These are phyloP conservation scores for Ceyx erithaca DNA, from an alignment of 2,797 vertebrate species.

Conservation along the genomic window DNA sequence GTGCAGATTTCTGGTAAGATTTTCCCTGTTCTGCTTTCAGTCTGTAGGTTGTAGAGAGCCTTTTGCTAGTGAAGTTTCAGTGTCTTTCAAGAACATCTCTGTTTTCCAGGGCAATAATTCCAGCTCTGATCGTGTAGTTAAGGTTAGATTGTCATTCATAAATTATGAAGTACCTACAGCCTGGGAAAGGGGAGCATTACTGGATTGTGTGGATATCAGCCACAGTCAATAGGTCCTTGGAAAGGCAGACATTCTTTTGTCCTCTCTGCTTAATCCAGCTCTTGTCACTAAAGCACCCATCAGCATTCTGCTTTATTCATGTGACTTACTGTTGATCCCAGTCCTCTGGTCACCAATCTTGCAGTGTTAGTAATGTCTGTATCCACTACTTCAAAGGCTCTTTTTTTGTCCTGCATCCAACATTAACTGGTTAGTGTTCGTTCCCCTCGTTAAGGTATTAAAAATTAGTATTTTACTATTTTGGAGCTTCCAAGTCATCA, in stretches of 20 bases:
- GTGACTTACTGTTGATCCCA: not conserved
- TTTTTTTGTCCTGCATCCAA: not conserved
- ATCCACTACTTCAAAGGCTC: slow-evolving; percentile 31
- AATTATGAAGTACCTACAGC: not conserved
- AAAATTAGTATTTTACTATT: not conserved
- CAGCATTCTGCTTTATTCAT: slow-evolving; percentile 32
- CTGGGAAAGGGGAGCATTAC: accelerated
- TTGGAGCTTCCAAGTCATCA: not conserved
- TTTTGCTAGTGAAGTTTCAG: not conserved
- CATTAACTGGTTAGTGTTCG: not conserved
- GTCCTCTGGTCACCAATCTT: slow-evolving; percentile 44
- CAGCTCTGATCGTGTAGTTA: not conserved
- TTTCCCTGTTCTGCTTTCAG: not conserved
- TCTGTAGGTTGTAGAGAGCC: not conserved
- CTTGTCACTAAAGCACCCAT: not conserved
- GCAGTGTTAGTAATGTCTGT: slow-evolving; percentile 32
- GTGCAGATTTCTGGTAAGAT: not conserved
- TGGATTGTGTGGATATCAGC: not conserved
- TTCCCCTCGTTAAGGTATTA: not conserved
- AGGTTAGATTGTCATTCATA: accelerated
- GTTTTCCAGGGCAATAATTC: not conserved
- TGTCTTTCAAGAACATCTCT: not conserved
- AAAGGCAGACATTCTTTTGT: slow-evolving; percentile 50
- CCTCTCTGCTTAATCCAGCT: not conserved
- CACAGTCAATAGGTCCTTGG: not conserved